Conservation (phyloP, 2,113 vertebrate species). For the Chrysochloris asiatica region DNA sequence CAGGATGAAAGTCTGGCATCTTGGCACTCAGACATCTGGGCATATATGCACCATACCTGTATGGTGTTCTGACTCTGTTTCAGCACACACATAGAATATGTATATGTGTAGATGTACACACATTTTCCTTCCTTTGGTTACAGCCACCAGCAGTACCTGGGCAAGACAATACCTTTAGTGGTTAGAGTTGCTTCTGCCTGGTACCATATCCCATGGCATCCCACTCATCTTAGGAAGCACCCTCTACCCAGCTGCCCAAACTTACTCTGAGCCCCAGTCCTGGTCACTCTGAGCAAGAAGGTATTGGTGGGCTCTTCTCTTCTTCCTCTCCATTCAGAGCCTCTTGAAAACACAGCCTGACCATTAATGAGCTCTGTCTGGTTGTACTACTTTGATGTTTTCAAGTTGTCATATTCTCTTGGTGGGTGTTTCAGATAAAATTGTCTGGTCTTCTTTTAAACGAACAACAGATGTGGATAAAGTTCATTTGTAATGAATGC, state of each 20-base stretch:
- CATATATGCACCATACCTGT: no score
- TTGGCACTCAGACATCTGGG: no score
- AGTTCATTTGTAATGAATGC: not conserved
- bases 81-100: no score
- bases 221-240: not conserved
- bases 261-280: not conserved
- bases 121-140: accelerated
- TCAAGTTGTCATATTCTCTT: not conserved
- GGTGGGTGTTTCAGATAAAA: not conserved
- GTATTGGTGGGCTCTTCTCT: not conserved
- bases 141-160: not conserved
- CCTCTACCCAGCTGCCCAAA: not conserved
- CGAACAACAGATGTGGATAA: not conserved
- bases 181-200: not conserved
- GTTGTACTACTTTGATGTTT: not conserved
- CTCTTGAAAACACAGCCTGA: not conserved
- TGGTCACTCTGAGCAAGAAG: not conserved
- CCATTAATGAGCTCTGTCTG: not conserved
- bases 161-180: not conserved
- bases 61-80: not conserved
- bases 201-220: not conserved
- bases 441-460: not conserved
- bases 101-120: not conserved
- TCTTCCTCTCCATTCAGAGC: no score
- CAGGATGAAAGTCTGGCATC: no score